Base-by-base conservation (phyloP, 2,113 vertebrate species). In the Gnathonemus longibarbis region DNA sequence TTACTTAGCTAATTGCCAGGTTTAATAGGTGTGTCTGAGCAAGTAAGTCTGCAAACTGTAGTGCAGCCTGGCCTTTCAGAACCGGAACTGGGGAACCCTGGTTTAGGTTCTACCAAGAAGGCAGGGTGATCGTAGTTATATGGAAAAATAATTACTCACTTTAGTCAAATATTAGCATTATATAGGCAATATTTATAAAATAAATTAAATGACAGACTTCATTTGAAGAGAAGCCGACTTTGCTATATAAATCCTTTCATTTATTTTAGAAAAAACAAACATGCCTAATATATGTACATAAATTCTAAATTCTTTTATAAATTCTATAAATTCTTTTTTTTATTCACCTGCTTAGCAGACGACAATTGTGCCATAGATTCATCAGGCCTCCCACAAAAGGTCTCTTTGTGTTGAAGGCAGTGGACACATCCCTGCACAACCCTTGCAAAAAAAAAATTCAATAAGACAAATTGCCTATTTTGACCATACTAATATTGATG, bases 401-500 rank as follows among this genome's bases (percentile, higher is more conserved):
- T 17, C 48, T 13, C 15, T 19, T 50, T 5, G 42, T 48, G 10
- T 24, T 11, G 39, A 11, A 1, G 42, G 8, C 42, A 84, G 17
- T 21, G 83, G 45, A 84, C n/a, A 49, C 10, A 3, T 49, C 24
- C n/a, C 45, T 53, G n/a, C 13, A 87, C 5, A 53, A 2, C n/a
- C 24, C 5, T 56, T 87, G 56, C 80, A 66, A 46, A 90, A 66
- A 89, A 77, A 24, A 70, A 53, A 66, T 49, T 58, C 15, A 49
- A 86, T 70, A 88, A 91, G 91, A 93, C 66, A n/a, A 88, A 94
- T 88, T 93, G 91, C 1, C 91, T 92, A 93, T 93, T 94, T 94
- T 94, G 93, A 92, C 87, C 88, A 56, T 53, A 91, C 88, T 89
- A 90, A 91, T 89, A 89, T 91, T 88, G 88, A 91, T 92, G 91